Evolutionary conservation across 2,888 invertebrate genomes (phyloP), one percentile per base, ranked within the genome.

Genomic region (Heliconius erato): DNA sequence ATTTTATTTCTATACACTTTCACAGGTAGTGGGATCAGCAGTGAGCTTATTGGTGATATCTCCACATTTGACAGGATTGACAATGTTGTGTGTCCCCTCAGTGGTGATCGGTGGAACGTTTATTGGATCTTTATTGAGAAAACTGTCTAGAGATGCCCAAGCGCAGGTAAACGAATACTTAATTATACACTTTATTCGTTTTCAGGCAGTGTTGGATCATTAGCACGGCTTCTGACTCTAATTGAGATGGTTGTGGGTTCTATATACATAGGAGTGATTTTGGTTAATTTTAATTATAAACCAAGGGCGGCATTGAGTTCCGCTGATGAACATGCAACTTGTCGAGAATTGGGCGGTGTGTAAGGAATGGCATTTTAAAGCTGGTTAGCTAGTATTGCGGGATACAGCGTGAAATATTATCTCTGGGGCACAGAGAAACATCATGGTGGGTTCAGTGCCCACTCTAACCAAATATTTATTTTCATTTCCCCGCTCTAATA

Each of bases 11-110:
- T 32, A 12, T 63, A n/a, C 3, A 11, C 11, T 63, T 68, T 83
- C 83, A 4, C 90, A 96, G 94, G 90, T 96, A 3, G 90, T 97
- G n/a, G 98, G 98, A 0, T 98, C 98, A 85, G 96, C 98, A 0
- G 96, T 97, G 28, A 98, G 98, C 26, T 92, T 99, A 78, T 97
- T 98, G 85, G 94, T 98, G 68, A 98, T 99, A 89, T 99, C 99
- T 0, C 99, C 99, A 0, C 98, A 98, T 88, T 97, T 99, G 96
- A 99, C 99, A 0, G 96, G 97, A 0, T 95, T 98, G 68, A 98
- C 99, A 82, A 92, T 99, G 86, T 93, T 98, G n/a, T 97, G 98
- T 80, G 97, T 99, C 35, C 99, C 99, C 0, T 97, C 97, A 0
- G 97, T 99, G 16, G 98, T 99, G 84, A 96, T 97, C 28, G 96